Conservation (phyloP, 2,113 vertebrate species). For the Rattus rattus region DNA sequence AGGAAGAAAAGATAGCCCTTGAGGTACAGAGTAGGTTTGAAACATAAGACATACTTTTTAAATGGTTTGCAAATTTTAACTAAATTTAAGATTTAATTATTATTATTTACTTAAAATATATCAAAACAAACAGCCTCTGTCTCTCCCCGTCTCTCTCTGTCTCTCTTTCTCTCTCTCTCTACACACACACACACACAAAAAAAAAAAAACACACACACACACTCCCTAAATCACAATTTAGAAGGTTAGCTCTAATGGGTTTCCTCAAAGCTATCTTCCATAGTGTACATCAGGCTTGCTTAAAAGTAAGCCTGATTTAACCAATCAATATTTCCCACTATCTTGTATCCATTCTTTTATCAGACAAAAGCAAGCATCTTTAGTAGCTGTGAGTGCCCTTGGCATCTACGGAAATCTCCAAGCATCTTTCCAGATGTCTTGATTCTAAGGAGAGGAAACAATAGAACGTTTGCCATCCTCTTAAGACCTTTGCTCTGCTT, state of each 20-base stretch:
- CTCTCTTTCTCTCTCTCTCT: background rate
- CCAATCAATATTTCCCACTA: background rate
- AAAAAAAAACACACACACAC: background rate
- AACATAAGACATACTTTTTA: background rate
- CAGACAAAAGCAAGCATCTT: background rate
- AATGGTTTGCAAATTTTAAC: background rate
- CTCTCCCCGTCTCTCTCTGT: background rate
- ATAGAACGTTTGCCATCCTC: background rate
- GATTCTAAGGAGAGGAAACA: background rate
- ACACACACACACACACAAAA: background rate
- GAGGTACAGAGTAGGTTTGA: background rate
- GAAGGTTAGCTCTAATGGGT: background rate
- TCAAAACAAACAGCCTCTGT: background rate
- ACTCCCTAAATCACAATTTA: background rate
- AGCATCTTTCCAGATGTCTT: background rate
- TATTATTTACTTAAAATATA: background rate
- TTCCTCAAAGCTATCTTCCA: background rate
- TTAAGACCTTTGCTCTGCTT: background rate
- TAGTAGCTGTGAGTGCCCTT: background rate
- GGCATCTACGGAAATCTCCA: background rate
- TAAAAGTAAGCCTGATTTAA: background rate
- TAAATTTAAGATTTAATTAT: conserved; percentile 29
- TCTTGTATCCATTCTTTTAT: background rate
- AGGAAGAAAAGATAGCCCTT: background rate
- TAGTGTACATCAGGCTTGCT: background rate